phyloP scores from a whole-genome alignment of 2,113 vertebrate genomes.

The Herpailurus yagouaroundi region DNA sequence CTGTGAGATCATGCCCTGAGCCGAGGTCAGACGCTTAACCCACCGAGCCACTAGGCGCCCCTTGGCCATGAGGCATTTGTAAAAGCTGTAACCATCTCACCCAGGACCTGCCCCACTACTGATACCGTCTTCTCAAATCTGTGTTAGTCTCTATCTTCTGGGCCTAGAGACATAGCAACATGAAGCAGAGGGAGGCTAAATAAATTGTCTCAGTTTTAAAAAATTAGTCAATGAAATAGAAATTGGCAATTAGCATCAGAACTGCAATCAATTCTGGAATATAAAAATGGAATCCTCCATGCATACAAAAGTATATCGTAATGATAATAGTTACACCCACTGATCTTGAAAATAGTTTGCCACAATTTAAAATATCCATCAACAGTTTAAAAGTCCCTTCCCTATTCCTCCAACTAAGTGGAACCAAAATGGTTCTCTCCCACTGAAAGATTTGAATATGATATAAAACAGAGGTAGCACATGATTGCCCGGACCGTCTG shows the following conservation, averaged over 20 bases:
- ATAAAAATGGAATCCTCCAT: background rate
- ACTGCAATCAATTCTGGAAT: background rate
- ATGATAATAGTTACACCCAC: background rate
- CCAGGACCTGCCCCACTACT: background rate
- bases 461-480: background rate
- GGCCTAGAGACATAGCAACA: background rate
- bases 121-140: background rate
- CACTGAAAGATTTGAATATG: background rate
- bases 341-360: background rate
- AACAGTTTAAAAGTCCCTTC: background rate
- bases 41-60: too few relatives aligned
- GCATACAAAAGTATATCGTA: rapidly evolving
- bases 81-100: background rate
- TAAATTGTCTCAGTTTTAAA: background rate
- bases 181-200: background rate
- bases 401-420: background rate
- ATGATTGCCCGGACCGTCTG: background rate
- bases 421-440: background rate
- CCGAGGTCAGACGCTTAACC: too few relatives aligned
- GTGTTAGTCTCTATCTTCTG: background rate
- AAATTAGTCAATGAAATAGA: background rate
- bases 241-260: background rate
- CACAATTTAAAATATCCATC: background rate
- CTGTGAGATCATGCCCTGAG: too few relatives aligned
- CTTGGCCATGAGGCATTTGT: background rate